Base-by-base conservation (phyloP, 2,113 vertebrate genomes). In the Lipophrys pholis region DNA sequence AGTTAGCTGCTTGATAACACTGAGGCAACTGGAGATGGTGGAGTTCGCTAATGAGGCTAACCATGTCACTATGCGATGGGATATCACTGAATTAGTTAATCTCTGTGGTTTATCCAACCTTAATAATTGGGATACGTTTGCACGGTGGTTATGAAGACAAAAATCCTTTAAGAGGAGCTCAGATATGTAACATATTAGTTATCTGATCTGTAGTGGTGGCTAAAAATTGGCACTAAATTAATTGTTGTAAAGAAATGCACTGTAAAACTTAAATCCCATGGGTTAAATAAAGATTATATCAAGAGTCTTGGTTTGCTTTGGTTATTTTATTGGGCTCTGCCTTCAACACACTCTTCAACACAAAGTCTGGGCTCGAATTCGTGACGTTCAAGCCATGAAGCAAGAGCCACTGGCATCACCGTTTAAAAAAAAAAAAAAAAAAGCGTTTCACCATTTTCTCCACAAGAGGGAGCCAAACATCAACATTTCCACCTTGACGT, bases 211-310 rank as follows among this genome's bases (percentile, higher is more conserved):
- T 92, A 92, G 90, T 90, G 92, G 91, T 90, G 92, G 88, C 91
- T 91, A 80, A 87, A 92, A 84, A 49, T 39, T 85, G 88, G 92
- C 90, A 93, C 92, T 91, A 90, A 91, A 90, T 90, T 93, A 84
- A 91, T 87, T 92, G 92, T 93, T 93, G 92, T 94, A 93, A 94
- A 93, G 89, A 93, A 93, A 92, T 94, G 91, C 93, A 94, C 92
- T 95, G 93, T 94, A 90, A 89, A 92, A 92, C 85, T 91, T 81
- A 84, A 93, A 92, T 93, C 92, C 87, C 89, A 91, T 91, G 87
- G 90, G 91, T 91, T 91, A 84, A 93, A 94, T 93, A 95, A 91
- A 91, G 76, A 91, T 84, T 83, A 91, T 92, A 91, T 91, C 84
- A 91, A 84, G 66, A 7, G 73, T 70, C 57, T 57, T 66, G 64